Base-by-base conservation (phyloP, 2,888 invertebrate species). In the Apantesis nais region DNA sequence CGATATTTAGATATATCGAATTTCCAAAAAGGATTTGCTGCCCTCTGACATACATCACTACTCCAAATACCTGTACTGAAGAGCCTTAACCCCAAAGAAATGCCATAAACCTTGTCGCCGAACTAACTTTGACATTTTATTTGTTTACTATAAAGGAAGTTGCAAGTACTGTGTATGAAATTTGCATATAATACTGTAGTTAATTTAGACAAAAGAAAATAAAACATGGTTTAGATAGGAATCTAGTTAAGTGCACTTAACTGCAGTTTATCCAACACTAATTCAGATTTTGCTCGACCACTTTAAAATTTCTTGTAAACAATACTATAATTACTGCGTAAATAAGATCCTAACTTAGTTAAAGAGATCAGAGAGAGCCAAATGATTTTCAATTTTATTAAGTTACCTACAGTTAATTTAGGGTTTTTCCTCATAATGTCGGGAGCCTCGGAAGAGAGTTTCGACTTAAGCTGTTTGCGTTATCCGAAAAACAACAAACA, bases 81-180 rank as follows among this genome's bases (percentile, higher is more conserved):
- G 8, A 9, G 2, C 2, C 1, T 52, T n/a, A 52, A 52, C n/a
- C 19, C 9, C 2, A 48, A n/a, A n/a, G 8, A 11, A n/a, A 11
- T n/a, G n/a, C 2, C 11, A 39, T 39, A 39, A 52, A 1, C 19
- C 14, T 16, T 16, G 41, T 41, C 19, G 19, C n/a, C 52, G 52
- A 52, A 22, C 22, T n/a, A 0, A n/a, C 52, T n/a, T n/a, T 52
- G 52, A n/a, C n/a, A n/a, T 9, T 52, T 52, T n/a, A 52, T n/a
- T 52, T 52, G 52, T 52, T 52, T 52, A 52, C 52, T 52, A n/a
- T n/a, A n/a, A 52, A n/a, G n/a, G 52, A 48, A 48, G 48, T 48
- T 3, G 48, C 22, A 48, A 22, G 48, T 48, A 48, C 0, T 48
- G 22, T 48, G 48, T 48, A 48, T 22, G n/a, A 52, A 52, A 52